Conservation (phyloP, 2,113 vertebrate species). For the Candoia aspera region DNA sequence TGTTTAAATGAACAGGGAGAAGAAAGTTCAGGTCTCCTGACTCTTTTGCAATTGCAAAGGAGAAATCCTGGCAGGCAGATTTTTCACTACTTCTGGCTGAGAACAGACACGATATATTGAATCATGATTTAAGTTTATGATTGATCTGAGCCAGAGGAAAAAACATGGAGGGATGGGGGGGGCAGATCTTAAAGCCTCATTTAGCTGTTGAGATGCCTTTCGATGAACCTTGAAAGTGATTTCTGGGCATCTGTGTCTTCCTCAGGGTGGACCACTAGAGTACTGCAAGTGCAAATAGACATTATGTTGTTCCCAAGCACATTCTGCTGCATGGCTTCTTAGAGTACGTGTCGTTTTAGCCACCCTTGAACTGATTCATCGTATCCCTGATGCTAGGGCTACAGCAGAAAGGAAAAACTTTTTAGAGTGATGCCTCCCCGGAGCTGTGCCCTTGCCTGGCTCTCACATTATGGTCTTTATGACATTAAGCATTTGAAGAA, state of each 20-base stretch:
- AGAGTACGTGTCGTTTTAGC: not conserved
- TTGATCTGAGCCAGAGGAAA: not conserved
- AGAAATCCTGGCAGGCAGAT: not conserved
- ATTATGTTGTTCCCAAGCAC: not conserved
- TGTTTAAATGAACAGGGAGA: not conserved
- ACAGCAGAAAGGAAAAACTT: not conserved
- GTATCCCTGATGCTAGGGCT: not conserved
- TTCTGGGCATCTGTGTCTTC: not conserved
- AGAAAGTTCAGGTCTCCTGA: not conserved
- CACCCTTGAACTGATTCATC: not conserved
- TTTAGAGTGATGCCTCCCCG: not conserved
- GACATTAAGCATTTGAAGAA: not conserved
- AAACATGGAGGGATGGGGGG: not conserved
- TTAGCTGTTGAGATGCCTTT: not conserved
- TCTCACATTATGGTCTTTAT: not conserved
- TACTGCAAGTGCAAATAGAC: not conserved
- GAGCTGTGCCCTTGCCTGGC: not conserved
- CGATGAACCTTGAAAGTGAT: not conserved
- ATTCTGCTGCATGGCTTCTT: not conserved
- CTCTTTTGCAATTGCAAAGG: not conserved
- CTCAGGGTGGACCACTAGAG: not conserved
- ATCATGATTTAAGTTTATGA: not conserved
- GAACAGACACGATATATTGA: not conserved
- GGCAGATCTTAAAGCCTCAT: not conserved
- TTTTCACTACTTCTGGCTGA: not conserved